Evolutionary conservation across 2,888 invertebrate species (phyloP), one percentile per base, ranked within the genome.

Genomic region (Troides oblongomaculatus): DNA sequence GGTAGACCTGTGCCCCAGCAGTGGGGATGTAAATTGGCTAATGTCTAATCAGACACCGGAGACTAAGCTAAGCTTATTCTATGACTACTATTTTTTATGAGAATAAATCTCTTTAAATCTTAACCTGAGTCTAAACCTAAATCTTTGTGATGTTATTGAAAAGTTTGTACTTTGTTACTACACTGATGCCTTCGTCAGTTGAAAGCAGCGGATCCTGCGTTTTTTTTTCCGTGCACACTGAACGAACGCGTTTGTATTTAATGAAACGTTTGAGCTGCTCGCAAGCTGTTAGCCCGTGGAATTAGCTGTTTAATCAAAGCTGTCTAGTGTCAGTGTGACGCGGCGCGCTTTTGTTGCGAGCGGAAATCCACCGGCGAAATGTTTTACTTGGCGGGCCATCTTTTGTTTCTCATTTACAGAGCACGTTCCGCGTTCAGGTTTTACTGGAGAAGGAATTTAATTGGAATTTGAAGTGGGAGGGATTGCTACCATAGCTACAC

Each of bases 241-340:
- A 21, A 25, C 36, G 64, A 60, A 64, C 68, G 59, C 58, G 36
- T 69, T 69, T 60, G 60, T 30, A 61, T 69, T 53, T 64, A 69
- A 69, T 64, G 64, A 69, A 69, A 64, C 60, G 60, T 64, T 56
- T 64, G 69, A 69, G 64, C 60, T 7, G 30, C 53, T 57, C 30
- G 57, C 23, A 21, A 23, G 21, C 68, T 23, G 58, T 58, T 36
- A 60, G 62, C 62, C 36, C 43, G 53, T 61, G 64, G 61, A 64
- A 69, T 39, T 61, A 69, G 62, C 65, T 69, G 69, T 62, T 65
- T 69, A 65, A 69, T 69, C 69, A 69, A 61, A 65, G 62, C 65
- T 14, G 46, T 14, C 62, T 46, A 36, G 46, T 46, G 64, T 60
- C 50, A 25, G 56, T n/a, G 57, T 64, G 61, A 57, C 58, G 65